Percentiles rank a stretch among this genome's conserved stretches.
phyloP scores from a whole-genome alignment of 2,888 invertebrate species.

The Platynereis dumerilii region DNA sequence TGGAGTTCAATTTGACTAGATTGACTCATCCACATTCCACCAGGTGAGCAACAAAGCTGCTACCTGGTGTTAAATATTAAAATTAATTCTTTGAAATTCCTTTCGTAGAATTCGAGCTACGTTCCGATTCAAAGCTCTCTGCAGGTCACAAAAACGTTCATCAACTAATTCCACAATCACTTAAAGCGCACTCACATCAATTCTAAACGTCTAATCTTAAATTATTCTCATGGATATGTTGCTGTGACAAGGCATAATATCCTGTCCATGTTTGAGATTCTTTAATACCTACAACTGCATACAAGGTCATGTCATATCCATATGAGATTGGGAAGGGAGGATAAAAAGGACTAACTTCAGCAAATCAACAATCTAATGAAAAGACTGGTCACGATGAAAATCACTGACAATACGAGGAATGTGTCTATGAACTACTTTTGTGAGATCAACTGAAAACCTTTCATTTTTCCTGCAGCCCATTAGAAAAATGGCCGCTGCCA shows the following conservation, averaged over 20 bases:
- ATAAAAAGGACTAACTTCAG: too few species aligned
- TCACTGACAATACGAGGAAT: too few species aligned
- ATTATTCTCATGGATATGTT: neutral
- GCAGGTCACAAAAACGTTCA: conserved; percentile 6
- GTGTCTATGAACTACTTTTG: too few species aligned
- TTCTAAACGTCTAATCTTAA: neutral
- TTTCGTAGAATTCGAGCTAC: neutral
- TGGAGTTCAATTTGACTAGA: conserved; percentile 9
- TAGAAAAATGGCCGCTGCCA: too few species aligned
- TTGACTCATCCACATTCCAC: conserved; percentile 5
- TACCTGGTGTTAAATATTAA: neutral
- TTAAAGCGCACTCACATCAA: neutral
- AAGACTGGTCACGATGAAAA: too few species aligned
- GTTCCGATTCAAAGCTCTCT: neutral
- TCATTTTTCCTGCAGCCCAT: too few species aligned
- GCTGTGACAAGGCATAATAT: neutral
- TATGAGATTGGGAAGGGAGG: too few species aligned
- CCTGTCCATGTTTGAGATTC: neutral
- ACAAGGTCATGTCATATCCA: too few species aligned
- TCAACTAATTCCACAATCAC: neutral
- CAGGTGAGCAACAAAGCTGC: neutral
- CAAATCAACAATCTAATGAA: too few species aligned
- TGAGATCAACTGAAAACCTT: too few species aligned
- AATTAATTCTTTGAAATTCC: neutral
- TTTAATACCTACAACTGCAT: too few species aligned